Conservation (phyloP, 2,113 vertebrate species). For the Notiomystis cincta region DNA sequence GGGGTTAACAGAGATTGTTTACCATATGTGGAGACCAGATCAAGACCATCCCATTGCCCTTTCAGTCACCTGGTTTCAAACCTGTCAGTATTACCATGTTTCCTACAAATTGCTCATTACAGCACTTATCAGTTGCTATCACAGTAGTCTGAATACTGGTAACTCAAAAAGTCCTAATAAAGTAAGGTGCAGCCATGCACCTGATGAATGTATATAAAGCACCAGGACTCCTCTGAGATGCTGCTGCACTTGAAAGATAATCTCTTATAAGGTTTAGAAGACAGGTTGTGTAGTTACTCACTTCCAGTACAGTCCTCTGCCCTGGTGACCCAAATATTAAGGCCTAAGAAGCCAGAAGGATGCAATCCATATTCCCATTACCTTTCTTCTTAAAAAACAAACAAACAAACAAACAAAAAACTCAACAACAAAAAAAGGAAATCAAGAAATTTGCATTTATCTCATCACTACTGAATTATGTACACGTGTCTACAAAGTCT, state of each 20-base stretch:
- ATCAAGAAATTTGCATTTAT: background rate
- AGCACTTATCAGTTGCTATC: slow-evolving; percentile 46
- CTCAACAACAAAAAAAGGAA: background rate
- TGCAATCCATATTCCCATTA: background rate
- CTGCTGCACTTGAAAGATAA: background rate
- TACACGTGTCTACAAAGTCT: rapidly evolving
- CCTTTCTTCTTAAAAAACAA: background rate
- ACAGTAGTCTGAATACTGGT: background rate
- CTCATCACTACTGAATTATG: background rate
- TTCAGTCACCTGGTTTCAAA: slow-evolving; percentile 2
- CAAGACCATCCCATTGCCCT: background rate
- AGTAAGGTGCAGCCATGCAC: slow-evolving; percentile 31
- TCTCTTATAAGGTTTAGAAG: background rate
- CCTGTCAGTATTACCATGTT: background rate
- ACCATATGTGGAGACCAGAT: background rate
- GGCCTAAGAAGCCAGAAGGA: background rate
- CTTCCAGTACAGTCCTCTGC: background rate
- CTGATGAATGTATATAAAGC: background rate
- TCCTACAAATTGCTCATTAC: slow-evolving; percentile 52
- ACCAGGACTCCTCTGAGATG: background rate
- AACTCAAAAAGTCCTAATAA: slow-evolving; percentile 36
- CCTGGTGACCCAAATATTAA: background rate
- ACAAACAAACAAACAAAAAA: no score
- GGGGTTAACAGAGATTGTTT: background rate
- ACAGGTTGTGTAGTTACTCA: background rate